A percentile compares a stretch with the other conserved stretches of the same genome.
These are phyloP conservation scores for Caradrina clavipalpis DNA, from an alignment of 2,888 invertebrate species.

Conservation along the genomic window DNA sequence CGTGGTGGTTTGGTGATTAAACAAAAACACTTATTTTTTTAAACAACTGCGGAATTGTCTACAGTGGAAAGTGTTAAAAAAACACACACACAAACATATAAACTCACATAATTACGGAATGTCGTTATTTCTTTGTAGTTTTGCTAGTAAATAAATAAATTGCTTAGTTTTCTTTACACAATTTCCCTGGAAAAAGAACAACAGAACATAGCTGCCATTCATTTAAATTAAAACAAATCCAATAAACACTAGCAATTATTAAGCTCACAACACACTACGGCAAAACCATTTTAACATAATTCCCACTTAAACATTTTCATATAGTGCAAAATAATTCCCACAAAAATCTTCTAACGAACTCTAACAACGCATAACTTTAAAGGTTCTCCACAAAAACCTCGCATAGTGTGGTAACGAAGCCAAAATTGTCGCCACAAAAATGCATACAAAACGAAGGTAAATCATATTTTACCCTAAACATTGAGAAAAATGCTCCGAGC, in stretches of 20 bases:
- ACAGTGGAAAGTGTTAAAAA: no score
- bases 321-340: slow-evolving; percentile 18
- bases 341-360: slow-evolving; percentile 43
- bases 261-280: background rate
- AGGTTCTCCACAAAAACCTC: slow-evolving; percentile 29
- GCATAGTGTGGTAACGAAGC: slow-evolving; percentile 39
- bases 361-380: slow-evolving; percentile 27
- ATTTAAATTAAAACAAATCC: slow-evolving; percentile 7
- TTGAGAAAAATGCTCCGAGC: slow-evolving; percentile 66
- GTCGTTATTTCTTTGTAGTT: no score
- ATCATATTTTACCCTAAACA: slow-evolving; percentile 70
- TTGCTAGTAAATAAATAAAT: no score
- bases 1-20: no score
- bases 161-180: no score
- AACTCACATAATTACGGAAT: no score
- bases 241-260: background rate
- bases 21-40: no score
- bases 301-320: slow-evolving; percentile 16
- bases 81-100: no score
- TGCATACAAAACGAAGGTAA: slow-evolving; percentile 55
- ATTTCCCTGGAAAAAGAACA: no score
- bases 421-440: slow-evolving; percentile 60
- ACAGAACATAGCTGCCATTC: background rate
- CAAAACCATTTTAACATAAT: slow-evolving; percentile 16
- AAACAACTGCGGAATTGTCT: no score